Percentiles rank a stretch among this genome's conserved stretches.
Conservation (phyloP, 2,113 vertebrate species). For the Psittacus erithacus region DNA sequence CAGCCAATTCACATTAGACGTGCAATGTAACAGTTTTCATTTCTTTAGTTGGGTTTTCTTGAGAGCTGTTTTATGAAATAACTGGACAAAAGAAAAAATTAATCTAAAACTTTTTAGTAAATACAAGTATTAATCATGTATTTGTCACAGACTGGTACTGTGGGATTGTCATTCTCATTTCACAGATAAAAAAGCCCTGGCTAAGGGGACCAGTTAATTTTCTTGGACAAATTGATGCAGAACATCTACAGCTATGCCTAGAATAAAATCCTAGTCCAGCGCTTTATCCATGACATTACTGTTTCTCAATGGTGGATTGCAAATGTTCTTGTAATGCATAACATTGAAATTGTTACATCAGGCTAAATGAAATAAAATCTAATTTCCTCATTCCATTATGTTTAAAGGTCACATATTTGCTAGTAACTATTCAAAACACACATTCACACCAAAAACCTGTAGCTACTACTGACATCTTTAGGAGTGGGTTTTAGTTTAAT, state of each 20-base stretch:
- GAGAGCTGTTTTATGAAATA: neutral
- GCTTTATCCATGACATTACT: neutral
- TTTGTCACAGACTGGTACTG: neutral
- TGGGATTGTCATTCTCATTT: neutral
- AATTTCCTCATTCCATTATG: neutral
- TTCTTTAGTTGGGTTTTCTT: neutral
- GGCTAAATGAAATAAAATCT: conserved; percentile 24
- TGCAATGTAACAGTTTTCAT: neutral
- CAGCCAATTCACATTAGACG: neutral
- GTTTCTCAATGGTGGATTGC: conserved; percentile 14
- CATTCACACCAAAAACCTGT: neutral
- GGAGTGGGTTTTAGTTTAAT: neutral
- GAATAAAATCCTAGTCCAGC: neutral
- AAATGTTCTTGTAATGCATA: neutral
- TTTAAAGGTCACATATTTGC: conserved; percentile 10
- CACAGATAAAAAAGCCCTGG: neutral
- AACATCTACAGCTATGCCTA: neutral
- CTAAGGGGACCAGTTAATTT: neutral
- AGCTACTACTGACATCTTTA: neutral
- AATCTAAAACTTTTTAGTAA: neutral
- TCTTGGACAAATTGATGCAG: neutral
- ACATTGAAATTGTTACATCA: neutral
- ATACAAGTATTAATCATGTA: neutral
- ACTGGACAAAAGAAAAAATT: neutral
- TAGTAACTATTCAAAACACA: neutral